Evolutionary conservation across 1,140 invertebrate genomes (phyloP), one percentile per base, ranked within the genome.

Genomic region (Nomia melanderi): DNA sequence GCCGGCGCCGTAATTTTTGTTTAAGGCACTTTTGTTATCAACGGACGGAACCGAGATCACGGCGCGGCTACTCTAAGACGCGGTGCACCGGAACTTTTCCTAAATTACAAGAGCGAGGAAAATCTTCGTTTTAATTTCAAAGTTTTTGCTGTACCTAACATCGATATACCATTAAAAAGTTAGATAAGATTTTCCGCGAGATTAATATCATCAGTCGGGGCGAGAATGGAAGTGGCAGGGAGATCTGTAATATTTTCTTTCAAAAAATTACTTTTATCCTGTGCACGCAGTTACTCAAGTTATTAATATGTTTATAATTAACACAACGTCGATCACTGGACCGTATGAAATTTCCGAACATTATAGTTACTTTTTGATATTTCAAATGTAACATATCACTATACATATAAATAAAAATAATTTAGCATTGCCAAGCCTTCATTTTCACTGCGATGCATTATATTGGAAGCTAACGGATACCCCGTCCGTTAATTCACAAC

Each of bases 81-180:
- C 27, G 33, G 12, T 47, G 17, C 27, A n/a, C 27, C 3, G n/a
- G 53, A 64, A 73, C 59, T 64, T 73, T 64, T 31, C 25, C 31
- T 41, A 27, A 65, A 54, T 65, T 65, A 54, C 60, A 39, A 25
- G 33, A 11, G 56, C 41, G 29, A 71, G 11, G 47, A 39, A n/a
- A 56, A 53, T 65, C 36, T 41, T 53, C 71, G 50, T 65, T 60
- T 65, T 64, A 65, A 74, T 74, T 65, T 56, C 60, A 65, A 65
- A 74, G 60, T 74, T 74, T 65, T 64, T 73, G 60, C 47, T 31
- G 1, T 65, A 64, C 56, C 60, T 41, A 65, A 64, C 47, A 64
- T 64, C 71, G 60, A 54, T 73, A 64, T 64, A 39, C 60, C 71
- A 74, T 74, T 74, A 74, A 74, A 65, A 74, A 74, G 60, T 74